These are phyloP conservation scores for Venusia cambrica DNA, from an alignment of 2,888 invertebrate genomes.

Conservation along the genomic window DNA sequence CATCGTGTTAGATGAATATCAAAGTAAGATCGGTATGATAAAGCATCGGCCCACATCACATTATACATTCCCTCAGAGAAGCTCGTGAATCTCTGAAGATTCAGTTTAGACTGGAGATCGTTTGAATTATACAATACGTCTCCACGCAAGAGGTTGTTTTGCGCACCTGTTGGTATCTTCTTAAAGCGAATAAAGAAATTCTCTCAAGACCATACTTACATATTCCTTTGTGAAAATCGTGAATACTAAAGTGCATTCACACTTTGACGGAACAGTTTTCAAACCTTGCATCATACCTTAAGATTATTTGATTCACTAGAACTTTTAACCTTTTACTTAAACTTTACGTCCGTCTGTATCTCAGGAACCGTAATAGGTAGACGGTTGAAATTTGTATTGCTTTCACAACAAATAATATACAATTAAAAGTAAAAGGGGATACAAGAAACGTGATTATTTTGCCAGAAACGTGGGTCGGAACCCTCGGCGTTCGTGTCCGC, in stretches of 20 bases:
- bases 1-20: slow-evolving; percentile 20
- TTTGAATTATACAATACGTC: slow-evolving; percentile 47
- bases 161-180: slow-evolving; percentile 37
- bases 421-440: no score
- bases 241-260: slow-evolving; percentile 16
- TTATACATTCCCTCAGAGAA: slow-evolving; percentile 46
- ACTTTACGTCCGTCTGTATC: no score
- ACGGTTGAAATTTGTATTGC: no score
- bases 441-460: no score
- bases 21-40: slow-evolving; percentile 32
- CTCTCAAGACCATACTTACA: slow-evolving; percentile 23
- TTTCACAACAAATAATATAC: slow-evolving; percentile 4
- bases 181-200: slow-evolving; percentile 29
- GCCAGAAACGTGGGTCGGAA: no score
- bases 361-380: no score
- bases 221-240: slow-evolving; percentile 25
- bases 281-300: no score
- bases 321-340: no score
- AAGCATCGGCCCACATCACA: slow-evolving; percentile 38
- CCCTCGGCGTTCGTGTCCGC: no score
- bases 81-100: slow-evolving; percentile 39
- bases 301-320: no score
- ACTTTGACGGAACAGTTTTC: no score
- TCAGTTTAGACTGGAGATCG: slow-evolving; percentile 42
- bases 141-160: slow-evolving; percentile 38